phyloP scores from a whole-genome alignment of 2,888 invertebrate genomes.

The Tetramorium bicarinatum region DNA sequence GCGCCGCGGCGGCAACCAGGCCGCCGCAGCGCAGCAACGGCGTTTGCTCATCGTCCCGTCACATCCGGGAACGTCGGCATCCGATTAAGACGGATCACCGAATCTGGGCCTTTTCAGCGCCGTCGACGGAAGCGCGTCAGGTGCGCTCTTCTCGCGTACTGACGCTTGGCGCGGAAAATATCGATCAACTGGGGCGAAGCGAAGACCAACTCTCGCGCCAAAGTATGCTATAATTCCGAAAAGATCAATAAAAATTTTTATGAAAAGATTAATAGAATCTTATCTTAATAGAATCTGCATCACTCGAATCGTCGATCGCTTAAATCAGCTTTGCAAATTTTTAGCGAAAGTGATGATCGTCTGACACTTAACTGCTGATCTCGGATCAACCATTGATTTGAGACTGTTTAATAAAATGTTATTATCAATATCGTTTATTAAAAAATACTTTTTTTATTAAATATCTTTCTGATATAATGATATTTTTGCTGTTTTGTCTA shows the following conservation, averaged over 20 bases:
- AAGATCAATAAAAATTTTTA: too few relatives aligned
- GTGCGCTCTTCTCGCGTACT: constrained; percentile 19
- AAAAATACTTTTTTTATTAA: background rate
- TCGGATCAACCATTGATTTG: background rate
- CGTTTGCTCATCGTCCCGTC: constrained; percentile 60
- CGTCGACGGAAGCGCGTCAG: constrained; percentile 48
- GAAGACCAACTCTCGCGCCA: constrained; percentile 5
- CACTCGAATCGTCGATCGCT: constrained; percentile 18
- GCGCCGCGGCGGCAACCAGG: constrained; percentile 49
- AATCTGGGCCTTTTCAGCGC: constrained; percentile 57
- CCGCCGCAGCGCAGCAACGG: constrained; percentile 51
- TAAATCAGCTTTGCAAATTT: constrained; percentile 23
- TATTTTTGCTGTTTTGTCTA: background rate
- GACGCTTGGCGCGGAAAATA: constrained; percentile 41
- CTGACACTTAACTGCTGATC: background rate
- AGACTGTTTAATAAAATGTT: background rate
- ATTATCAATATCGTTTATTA: background rate
- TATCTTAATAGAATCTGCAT: too few relatives aligned
- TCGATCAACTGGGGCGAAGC: constrained; percentile 46
- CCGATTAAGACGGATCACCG: constrained; percentile 66
- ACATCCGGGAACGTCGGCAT: constrained; percentile 63
- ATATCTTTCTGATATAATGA: background rate
- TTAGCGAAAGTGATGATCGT: background rate
- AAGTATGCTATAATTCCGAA: too few relatives aligned
- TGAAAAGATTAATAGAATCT: too few relatives aligned